Base-by-base conservation (phyloP, 2,888 invertebrate genomes). In the Anorthoa munda region DNA sequence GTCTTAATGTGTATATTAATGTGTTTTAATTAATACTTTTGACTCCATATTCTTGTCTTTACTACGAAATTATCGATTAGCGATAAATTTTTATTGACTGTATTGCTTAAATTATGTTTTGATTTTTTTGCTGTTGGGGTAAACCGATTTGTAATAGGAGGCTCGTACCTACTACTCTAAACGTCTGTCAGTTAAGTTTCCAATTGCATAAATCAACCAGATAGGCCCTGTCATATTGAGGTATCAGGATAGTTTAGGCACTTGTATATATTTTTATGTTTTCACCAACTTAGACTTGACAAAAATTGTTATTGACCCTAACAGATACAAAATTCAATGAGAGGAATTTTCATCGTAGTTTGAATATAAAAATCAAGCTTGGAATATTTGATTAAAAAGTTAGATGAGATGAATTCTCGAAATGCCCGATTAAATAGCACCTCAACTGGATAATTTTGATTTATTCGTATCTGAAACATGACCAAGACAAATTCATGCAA, bases 1-100 rank as follows among this genome's bases (percentile, higher is more conserved):
- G 55, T 60, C 15, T 70, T 79, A 77, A 84, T 79, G 61, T 76
- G 81, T 77, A 63, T 85, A 81, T 83, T 86, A 86, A 86, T 83
- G 76, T 65, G 69, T 69, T 75, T 85, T 80, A 86, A 86, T 86
- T 86, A 86, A 81, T 80, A 66, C 18, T 69, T 71, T 71, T 4
- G 55, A 23, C 23, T 46, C 39, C 50, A 45, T 65, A 70, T 17
- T 51, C 48, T 68, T 45, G 12, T 70, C 68, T 72, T 67, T 59
- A 64, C 59, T 21, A 31, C n/a, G 31, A 73, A 74, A 58, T 72
- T 83, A 83, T 81, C 56, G 75, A 68, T 67, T 26, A 63, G 7
- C 15, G 51, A 75, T 77, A 66, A 12, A 31, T 39, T 69, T 67
- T 67, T 73, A 73, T 67, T 73, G 59, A 12, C 48, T 63, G 7